Base-by-base conservation (phyloP, 1,140 invertebrate genomes). In the Proctacanthus coquilletti region DNA sequence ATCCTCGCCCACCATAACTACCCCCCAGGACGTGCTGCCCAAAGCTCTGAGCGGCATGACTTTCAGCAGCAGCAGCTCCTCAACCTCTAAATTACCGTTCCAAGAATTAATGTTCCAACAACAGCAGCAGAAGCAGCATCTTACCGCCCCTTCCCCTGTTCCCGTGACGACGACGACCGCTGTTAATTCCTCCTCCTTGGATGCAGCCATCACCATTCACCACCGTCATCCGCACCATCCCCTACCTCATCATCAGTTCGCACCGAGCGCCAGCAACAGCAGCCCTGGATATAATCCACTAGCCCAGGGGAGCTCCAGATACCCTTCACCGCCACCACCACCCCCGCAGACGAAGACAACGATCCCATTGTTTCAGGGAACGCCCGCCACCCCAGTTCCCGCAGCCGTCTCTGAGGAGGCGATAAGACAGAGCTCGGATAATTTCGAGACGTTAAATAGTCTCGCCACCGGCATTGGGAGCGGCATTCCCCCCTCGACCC, bases 61-160 rank as follows among this genome's bases (percentile, higher is more conserved):
- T 18, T 34, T 29, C 27, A 13, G 15, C 27, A 14, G 31, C 31
- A 15, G 3, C 32, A 13, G 11, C 14, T 17, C 14, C 14, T 9
- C 11, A 3, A 2, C 32, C 11, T 11, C 14, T 13, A 3, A 29
- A 29, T 18, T 34, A 17, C 11, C 11, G 14, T 34, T 34, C 32
- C 32, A 34, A 13, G 32, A 34, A 34, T 17, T 34, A 34, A 18
- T 34, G 18, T 34, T 34, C 32, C 32, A 34, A 9, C 32, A 15
- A 13, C 27, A 29, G 15, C 27, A 34, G 32, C 32, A 11, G 15
- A 11, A 34, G 32, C 32, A 11, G 3, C 32, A 34, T 10, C 14
- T 11, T 17, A 18, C 32, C 32, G 18, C 32, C 17, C 32, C 11
- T 17, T 34, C 11, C 11, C 18, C 32, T 17, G 17, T 13, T 10